These are phyloP conservation scores for Calameuta filiformis DNA, from an alignment of 2,888 invertebrate species.

Conservation along the genomic window DNA sequence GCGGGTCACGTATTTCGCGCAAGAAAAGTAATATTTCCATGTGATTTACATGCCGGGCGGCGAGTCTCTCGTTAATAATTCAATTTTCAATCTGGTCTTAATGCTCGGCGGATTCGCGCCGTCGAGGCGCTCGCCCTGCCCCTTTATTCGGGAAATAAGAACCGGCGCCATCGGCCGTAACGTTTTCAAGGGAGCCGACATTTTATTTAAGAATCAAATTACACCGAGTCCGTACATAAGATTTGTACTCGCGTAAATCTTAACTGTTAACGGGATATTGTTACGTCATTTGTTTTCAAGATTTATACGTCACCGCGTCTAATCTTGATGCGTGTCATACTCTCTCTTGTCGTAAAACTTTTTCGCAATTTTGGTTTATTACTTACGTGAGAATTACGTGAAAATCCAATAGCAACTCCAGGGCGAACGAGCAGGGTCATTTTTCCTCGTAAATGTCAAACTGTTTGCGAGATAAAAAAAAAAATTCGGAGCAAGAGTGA, in stretches of 20 bases:
- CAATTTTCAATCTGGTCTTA: slow-evolving; percentile 53
- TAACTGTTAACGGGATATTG: background rate
- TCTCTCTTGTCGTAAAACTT: background rate
- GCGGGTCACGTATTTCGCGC: slow-evolving; percentile 31
- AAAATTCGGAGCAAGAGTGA: background rate
- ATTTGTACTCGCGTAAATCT: background rate
- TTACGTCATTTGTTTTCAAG: background rate
- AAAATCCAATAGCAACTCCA: background rate
- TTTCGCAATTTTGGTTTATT: background rate
- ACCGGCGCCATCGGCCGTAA: background rate
- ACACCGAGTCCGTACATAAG: background rate
- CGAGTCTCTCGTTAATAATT: slow-evolving; percentile 50
- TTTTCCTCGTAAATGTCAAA: background rate
- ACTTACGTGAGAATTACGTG: background rate
- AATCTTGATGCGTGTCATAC: too few relatives aligned
- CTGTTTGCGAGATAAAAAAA: background rate
- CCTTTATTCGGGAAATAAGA: slow-evolving; percentile 4
- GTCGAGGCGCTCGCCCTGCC: slow-evolving; percentile 6
- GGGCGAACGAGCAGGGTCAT: background rate
- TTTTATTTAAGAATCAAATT: slow-evolving; percentile 4
- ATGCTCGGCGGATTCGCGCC: slow-evolving; percentile 25
- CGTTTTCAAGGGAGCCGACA: background rate
- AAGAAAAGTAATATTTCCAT: slow-evolving; percentile 47
- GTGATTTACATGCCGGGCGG: slow-evolving; percentile 50
- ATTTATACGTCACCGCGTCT: background rate